phyloP scores from a whole-genome alignment of 2,888 invertebrate genomes.

The Leptura quadrifasciata region DNA sequence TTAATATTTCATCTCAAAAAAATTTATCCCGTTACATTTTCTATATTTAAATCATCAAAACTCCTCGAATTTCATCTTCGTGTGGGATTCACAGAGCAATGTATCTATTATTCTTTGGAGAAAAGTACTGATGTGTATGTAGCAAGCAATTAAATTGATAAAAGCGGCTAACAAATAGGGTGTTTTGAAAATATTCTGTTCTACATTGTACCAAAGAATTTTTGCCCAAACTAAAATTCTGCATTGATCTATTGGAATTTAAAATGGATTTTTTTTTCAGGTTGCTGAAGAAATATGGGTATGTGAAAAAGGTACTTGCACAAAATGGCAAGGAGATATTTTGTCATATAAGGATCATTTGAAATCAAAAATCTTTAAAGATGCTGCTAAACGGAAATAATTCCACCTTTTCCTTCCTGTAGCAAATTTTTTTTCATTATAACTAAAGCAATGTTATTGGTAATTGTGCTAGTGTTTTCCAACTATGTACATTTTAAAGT shows the following conservation, averaged over 20 bases:
- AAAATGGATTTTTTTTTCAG: constrained; percentile 74
- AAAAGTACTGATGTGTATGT: too few relatives aligned
- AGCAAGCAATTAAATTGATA: too few relatives aligned
- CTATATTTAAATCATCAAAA: too few relatives aligned
- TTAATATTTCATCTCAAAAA: too few relatives aligned
- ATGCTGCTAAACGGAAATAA: constrained; percentile 76
- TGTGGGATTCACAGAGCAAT: too few relatives aligned
- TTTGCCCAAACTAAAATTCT: too few relatives aligned
- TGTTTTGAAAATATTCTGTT: too few relatives aligned
- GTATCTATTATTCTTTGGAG: neutral
- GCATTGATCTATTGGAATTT: constrained; percentile 30
- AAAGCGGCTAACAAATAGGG: too few relatives aligned
- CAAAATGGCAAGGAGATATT: constrained; percentile 98
- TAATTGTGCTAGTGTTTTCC: constrained; percentile 36
- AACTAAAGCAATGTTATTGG: constrained; percentile 25
- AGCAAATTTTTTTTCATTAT: constrained; percentile 23
- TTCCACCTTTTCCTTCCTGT: constrained; percentile 14
- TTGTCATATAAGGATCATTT: constrained; percentile 96
- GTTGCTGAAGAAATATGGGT: constrained; percentile 99
- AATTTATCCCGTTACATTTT: too few relatives aligned
- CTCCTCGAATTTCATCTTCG: too few relatives aligned
- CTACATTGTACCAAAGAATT: too few relatives aligned
- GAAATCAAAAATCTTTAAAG: constrained; percentile 89
- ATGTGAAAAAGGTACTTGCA: constrained; percentile 95
- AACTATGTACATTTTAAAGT: constrained; percentile 45